Base-by-base conservation (phyloP, 1,140 invertebrate genomes). In the Cotesia glomerata region DNA sequence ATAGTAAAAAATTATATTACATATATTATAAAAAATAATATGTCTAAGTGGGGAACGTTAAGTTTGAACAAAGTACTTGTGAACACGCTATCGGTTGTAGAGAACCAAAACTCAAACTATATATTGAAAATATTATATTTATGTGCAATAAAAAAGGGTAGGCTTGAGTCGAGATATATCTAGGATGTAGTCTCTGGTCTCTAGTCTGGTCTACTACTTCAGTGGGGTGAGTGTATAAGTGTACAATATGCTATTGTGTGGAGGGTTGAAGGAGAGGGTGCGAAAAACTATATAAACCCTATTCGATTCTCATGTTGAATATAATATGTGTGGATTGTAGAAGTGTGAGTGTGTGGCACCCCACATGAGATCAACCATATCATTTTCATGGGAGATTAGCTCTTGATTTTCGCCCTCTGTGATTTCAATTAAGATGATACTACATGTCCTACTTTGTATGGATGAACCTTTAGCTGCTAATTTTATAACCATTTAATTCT, bases 341-440 rank as follows among this genome's bases (percentile, higher is more conserved):
- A 7, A 0, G 39, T 45, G 39, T 45, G 39, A 45, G 39, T 76
- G 32, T 64, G 58, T 65, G 75, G 78, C 76, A 81, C 80, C 81
- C 83, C 79, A 45, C 39, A 81, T 77, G 81, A 80, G 82, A 85
- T 78, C 81, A 83, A 84, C 81, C 79, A 79, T 85, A 86, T 86
- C 83, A 81, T 84, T 87, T 86, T 87, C 83, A 84, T 84, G 80
- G 81, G 78, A 83, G 81, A 84, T 85, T 86, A 83, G 75, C 51
- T 75, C 65, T 49, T 67, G 75, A 74, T n/a, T 49, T 56, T 73
- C 58, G 58, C 74, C 69, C 66, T 72, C 78, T 82, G 80, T 81
- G 76, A 85, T 85, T 85, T 86, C 85, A 87, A 86, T 85, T 84
- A 84, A 76, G 78, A 77, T 72, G 26, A 56, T 11, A 36, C 68